phyloP scores from a whole-genome alignment of 2,113 vertebrate species.

The Odontesthes bonariensis region DNA sequence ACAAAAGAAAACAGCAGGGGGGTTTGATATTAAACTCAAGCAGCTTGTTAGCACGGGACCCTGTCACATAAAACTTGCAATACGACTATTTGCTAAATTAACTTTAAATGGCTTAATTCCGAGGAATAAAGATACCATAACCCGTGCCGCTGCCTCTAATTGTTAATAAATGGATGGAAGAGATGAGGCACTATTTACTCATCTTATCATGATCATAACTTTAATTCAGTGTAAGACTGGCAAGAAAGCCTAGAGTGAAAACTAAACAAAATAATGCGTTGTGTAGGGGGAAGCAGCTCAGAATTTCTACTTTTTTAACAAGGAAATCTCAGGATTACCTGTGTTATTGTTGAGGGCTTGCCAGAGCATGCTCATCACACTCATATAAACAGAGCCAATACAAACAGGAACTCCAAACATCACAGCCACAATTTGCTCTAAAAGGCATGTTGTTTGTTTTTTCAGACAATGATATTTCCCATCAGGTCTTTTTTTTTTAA shows the following conservation, averaged over 20 bases:
- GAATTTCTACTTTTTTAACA: constrained; percentile 20
- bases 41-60: constrained; percentile 11
- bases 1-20: background rate
- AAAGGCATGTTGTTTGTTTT: constrained; percentile 18
- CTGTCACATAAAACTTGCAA: constrained; percentile 43
- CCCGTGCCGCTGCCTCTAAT: constrained; percentile 51
- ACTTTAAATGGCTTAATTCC: constrained; percentile 59
- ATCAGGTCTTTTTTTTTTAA: constrained; percentile 16
- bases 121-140: constrained; percentile 36
- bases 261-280: background rate
- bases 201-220: constrained; percentile 47
- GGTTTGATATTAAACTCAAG: constrained; percentile 6
- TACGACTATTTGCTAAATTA: constrained; percentile 57
- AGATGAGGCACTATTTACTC: constrained; percentile 55
- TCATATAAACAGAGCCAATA: constrained; percentile 35
- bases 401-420: constrained; percentile 26
- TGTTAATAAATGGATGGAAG: constrained; percentile 11
- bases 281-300: constrained; percentile 13
- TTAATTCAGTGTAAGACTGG: constrained; percentile 34
- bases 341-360: constrained; percentile 38
- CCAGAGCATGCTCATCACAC: constrained; percentile 13
- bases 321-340: constrained; percentile 61
- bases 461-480: constrained; percentile 32
- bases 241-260: constrained; percentile 32
- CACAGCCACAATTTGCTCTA: constrained; percentile 35